Conservation (phyloP, 2,113 vertebrate genomes). For the Ameiurus melas region DNA sequence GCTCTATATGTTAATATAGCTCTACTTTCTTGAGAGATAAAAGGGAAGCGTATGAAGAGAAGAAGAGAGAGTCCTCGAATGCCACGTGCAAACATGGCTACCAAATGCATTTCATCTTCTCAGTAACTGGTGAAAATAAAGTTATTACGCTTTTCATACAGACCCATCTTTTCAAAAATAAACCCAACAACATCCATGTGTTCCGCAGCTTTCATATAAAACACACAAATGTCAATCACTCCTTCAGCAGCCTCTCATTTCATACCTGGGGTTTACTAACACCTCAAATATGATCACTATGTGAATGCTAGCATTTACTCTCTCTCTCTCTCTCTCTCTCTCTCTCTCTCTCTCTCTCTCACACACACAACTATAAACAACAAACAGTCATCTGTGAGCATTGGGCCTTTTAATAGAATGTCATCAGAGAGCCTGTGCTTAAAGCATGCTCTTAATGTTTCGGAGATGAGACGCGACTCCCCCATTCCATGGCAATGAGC, state of each 20-base stretch:
- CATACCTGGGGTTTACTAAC: conserved; percentile 43
- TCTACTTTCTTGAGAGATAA: background rate
- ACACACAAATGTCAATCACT: background rate
- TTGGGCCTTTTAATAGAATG: conserved; percentile 43
- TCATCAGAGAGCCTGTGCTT: conserved; percentile 49
- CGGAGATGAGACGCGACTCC: conserved; percentile 87
- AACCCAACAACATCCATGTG: background rate
- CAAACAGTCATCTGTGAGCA: conserved; percentile 3
- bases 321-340: too few species aligned
- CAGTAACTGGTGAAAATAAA: background rate
- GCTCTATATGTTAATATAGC: background rate
- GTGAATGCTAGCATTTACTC: conserved; percentile 27
- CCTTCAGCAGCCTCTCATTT: conserved; percentile 38
- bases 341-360: too few species aligned
- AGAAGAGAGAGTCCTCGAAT: background rate
- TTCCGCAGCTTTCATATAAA: background rate
- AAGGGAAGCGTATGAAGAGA: background rate
- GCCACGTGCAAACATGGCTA: background rate
- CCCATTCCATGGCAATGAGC: conserved; percentile 88
- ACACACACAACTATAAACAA: conserved; percentile 21
- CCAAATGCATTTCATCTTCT: background rate
- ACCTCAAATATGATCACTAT: conserved; percentile 29
- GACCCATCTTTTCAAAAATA: background rate
- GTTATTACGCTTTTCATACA: background rate
- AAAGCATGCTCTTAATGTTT: conserved; percentile 84